A percentile compares a stretch with the other conserved stretches of the same genome.
These are phyloP conservation scores for Andricus curvator DNA, from an alignment of 2,888 invertebrate genomes.

Conservation along the genomic window DNA sequence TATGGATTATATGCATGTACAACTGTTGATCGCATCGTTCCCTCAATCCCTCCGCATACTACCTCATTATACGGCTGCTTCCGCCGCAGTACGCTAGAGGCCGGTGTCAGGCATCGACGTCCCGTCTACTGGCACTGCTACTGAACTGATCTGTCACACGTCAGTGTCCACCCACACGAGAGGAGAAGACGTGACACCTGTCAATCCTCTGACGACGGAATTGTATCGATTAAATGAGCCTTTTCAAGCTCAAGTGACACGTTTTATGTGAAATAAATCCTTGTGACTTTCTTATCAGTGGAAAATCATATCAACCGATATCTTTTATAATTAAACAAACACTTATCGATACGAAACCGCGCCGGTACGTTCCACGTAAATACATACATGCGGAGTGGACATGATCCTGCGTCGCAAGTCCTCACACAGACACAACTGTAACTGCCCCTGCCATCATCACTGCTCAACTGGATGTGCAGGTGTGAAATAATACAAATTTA, in stretches of 20 bases:
- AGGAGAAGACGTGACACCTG: neutral
- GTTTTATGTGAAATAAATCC: conserved; percentile 17
- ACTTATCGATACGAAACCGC: neutral
- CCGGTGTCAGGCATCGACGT: conserved; percentile 3
- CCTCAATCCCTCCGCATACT: neutral
- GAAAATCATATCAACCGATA: neutral
- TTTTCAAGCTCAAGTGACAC: neutral
- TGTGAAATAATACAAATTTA: conserved; percentile 56
- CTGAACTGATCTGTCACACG: too few relatives aligned
- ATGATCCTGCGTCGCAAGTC: conserved; percentile 70
- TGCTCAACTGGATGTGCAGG: conserved; percentile 75
- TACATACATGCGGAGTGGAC: conserved; percentile 39
- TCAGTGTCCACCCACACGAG: neutral
- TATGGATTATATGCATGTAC: too few relatives aligned
- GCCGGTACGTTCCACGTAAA: neutral
- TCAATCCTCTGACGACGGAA: conserved; percentile 3
- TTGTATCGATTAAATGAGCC: conserved; percentile 27
- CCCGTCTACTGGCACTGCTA: too few relatives aligned
- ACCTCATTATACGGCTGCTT: conserved; percentile 6
- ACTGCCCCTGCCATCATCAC: conserved; percentile 75
- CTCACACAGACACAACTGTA: conserved; percentile 65
- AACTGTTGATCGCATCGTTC: neutral
- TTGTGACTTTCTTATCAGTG: neutral
- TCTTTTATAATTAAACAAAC: neutral
- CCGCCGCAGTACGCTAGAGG: conserved; percentile 19